Base-by-base conservation (phyloP, 2,797 vertebrate genomes). In the Steatocranus sp. region DNA sequence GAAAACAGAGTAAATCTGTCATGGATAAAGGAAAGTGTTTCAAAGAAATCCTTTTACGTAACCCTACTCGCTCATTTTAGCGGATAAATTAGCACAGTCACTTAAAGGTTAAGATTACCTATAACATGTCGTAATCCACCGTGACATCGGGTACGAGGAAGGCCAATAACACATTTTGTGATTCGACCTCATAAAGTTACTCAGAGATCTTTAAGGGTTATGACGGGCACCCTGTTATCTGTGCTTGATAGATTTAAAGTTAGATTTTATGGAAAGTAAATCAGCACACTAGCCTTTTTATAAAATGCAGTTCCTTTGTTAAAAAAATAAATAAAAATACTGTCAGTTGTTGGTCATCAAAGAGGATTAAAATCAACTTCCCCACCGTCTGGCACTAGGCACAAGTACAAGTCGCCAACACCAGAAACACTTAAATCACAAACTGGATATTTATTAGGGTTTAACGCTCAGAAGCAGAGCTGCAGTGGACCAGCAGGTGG, bases 51-150 rank as follows among this genome's bases (percentile, higher is more conserved):
- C n/a, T 4, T 63, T 38, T 14, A 1, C 5, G 2, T 20, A 36
- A 66, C 36, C 12, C 9, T 8, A 43, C 63, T 68, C 2, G 5
- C 36, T 41, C 8, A 43, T 41, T 66, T 68, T 25, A 25, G 36
- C 9, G 0, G 14, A 41, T 25, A 10, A 17, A 25, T 0, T 68
- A 68, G 49, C 46, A 4, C 8, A 18, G 34, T 23, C 34, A 38
- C 36, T 15, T 68, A 41, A 41, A 41, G 3, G 36, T 15, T 25
- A 68, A 25, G 61, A 41, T 41, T 0, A 23, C 5, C 0, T 68
- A 43, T 0, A 68, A 43, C 12, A 41, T 5, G 23, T 11, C 14
- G 4, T 43, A 17, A 23, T 41, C 61, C 2, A 0, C 34, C 5
- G 2, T 66, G 36, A 66, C 61, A 66, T 41, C 3, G 0, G 36